These are phyloP conservation scores for Gambelia wislizenii DNA, from an alignment of 2,797 vertebrate species.

Conservation along the genomic window DNA sequence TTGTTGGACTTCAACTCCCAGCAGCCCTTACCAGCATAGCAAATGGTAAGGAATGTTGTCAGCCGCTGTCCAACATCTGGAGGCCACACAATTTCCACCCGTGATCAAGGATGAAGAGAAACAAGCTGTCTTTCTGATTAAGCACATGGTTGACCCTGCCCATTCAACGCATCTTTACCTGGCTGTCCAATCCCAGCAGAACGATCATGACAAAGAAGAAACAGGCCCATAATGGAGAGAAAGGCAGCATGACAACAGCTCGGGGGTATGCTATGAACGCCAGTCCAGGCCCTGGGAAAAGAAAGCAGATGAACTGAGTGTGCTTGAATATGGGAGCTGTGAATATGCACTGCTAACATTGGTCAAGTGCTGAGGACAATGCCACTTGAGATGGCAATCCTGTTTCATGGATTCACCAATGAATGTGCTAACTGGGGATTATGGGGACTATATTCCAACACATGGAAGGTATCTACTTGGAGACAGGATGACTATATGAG, in stretches of 20 bases:
- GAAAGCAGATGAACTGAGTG: constrained; percentile 43
- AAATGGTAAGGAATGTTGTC: too few relatives aligned
- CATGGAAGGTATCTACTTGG: neutral
- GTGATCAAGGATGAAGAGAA: neutral
- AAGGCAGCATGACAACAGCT: constrained; percentile 96
- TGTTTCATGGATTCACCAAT: neutral
- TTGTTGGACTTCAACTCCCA: too few relatives aligned
- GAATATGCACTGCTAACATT: neutral
- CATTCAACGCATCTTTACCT: constrained; percentile 78
- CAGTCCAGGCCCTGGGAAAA: constrained; percentile 88
- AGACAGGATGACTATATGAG: neutral
- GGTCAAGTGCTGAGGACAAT: too few relatives aligned
- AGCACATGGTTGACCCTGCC: rapidly evolving
- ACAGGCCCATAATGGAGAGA: constrained; percentile 95
- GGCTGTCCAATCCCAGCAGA: constrained; percentile 95
- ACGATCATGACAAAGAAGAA: constrained; percentile 98
- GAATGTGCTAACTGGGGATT: neutral
- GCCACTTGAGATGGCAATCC: neutral
- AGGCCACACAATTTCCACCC: neutral
- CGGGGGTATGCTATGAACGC: constrained; percentile 96
- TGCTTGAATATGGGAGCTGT: neutral
- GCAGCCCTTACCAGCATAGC: too few relatives aligned
- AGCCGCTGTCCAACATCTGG: too few relatives aligned
- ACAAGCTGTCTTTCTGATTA: neutral
- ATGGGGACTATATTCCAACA: neutral